Evolutionary conservation across 2,888 invertebrate species (phyloP), one percentile per base, ranked within the genome.

Genomic region (Cantharis flavilabris): DNA sequence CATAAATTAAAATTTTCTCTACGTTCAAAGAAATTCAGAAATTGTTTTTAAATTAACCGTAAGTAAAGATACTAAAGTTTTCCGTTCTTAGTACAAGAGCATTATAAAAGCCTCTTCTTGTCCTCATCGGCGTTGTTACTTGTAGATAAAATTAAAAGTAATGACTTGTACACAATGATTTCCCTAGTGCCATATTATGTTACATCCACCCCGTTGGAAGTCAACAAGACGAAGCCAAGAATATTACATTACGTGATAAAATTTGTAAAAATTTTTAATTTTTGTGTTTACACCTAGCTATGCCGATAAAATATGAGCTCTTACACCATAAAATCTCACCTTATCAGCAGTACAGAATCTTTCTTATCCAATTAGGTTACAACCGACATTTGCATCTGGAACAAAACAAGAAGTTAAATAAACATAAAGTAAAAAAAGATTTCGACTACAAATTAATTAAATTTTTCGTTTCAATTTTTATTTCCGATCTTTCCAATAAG

Each of bases 91-190:
- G 49, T 49, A 49, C 20, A 67, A 67, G 65, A 67, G 26, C 26
- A 67, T 67, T 67, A 23, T 67, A 67, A 67, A 26, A 67, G 65
- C 23, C 18, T 23, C 65, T 67, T 23, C 65, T 67, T 78, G 69
- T 76, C 77, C 77, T 79, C 76, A 77, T 79, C 70, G 75, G 18
- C 69, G 75, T 70, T 78, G 63, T 71, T 78, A 79, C 78, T 79
- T 81, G 79, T 72, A 80, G 76, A 77, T 80, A 79, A 78, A 82
- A 82, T 82, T 82, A 82, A 82, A 82, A 80, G 81, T 82, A 81
- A 82, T 79, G 80, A 80, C 70, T 72, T 79, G 80, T 80, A 82
- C 76, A 80, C 82, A 80, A 80, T 80, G 81, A 81, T 81, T 81
- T 82, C 82, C 82, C 82, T 71, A 62, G 82, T 70, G 82, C 63